These are phyloP conservation scores for Physella acuta DNA, from an alignment of 1,140 invertebrate species.

Conservation along the genomic window DNA sequence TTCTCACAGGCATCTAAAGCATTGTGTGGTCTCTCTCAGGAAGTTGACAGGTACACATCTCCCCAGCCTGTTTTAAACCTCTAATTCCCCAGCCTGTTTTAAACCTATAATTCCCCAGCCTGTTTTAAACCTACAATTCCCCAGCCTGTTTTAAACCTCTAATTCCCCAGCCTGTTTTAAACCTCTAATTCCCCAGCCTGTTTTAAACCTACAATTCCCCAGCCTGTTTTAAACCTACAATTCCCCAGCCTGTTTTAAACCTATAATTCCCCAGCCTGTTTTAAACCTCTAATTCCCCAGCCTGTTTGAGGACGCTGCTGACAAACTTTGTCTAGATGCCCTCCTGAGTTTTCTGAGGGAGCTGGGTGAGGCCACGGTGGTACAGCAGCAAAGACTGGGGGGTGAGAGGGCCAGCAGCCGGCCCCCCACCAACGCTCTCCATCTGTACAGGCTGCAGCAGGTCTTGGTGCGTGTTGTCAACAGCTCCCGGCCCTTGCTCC, in stretches of 20 bases:
- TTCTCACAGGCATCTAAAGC: constrained; percentile 82
- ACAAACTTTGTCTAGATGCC: constrained; percentile 80
- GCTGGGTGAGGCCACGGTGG: constrained; percentile 78
- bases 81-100: no score
- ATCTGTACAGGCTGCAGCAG: constrained; percentile 81
- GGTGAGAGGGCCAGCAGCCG: constrained; percentile 29
- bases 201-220: no score
- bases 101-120: no score
- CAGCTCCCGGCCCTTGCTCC: constrained; percentile 82
- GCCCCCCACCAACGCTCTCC: constrained; percentile 60
- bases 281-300: constrained; percentile 43
- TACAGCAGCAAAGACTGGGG: constrained; percentile 64
- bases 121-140: no score
- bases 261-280: no score
- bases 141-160: no score
- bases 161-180: no score
- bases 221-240: no score
- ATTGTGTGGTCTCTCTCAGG: constrained; percentile 81
- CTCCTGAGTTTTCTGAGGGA: constrained; percentile 79
- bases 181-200: no score
- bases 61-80: no score
- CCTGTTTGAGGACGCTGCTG: constrained; percentile 76
- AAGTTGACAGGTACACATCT: constrained; percentile 71
- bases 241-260: no score
- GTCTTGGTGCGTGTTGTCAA: constrained; percentile 78